Conservation (phyloP, 2,888 invertebrate genomes). For the Chloroclystis v-ata region DNA sequence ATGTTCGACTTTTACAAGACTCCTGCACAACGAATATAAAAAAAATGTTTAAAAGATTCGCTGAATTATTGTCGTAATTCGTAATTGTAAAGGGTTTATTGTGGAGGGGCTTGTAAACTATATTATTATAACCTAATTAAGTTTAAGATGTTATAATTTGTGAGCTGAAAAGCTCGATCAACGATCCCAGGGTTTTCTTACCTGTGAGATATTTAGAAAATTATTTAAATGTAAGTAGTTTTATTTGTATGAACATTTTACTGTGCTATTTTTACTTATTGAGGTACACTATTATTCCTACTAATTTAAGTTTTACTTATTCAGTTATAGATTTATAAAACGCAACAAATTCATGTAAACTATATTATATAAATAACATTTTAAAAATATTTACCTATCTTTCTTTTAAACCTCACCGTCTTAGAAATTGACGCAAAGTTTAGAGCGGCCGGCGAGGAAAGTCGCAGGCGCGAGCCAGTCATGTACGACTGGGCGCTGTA, state of each 20-base stretch:
- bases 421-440: no score
- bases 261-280: conserved; percentile 21
- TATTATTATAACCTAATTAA: not conserved
- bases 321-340: conserved; percentile 15
- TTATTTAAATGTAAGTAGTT: conserved; percentile 18
- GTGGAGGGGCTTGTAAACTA: no score
- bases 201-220: conserved; percentile 22
- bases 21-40: not conserved
- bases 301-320: conserved; percentile 22
- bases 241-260: conserved; percentile 12
- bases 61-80: no score
- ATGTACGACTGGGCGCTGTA: not conserved
- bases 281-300: conserved; percentile 26
- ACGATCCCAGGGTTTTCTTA: conserved; percentile 27
- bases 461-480: not conserved
- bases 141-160: conserved; percentile 8
- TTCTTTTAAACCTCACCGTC: not conserved
- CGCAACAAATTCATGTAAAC: conserved; percentile 18
- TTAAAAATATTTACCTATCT: conserved; percentile 8
- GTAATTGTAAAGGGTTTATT: no score
- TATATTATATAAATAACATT: conserved; percentile 19
- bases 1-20: not conserved
- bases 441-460: not conserved
- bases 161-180: conserved; percentile 22
- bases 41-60: no score